These are phyloP conservation scores for Agrotis clavis DNA, from an alignment of 2,888 invertebrate species.

Conservation along the genomic window DNA sequence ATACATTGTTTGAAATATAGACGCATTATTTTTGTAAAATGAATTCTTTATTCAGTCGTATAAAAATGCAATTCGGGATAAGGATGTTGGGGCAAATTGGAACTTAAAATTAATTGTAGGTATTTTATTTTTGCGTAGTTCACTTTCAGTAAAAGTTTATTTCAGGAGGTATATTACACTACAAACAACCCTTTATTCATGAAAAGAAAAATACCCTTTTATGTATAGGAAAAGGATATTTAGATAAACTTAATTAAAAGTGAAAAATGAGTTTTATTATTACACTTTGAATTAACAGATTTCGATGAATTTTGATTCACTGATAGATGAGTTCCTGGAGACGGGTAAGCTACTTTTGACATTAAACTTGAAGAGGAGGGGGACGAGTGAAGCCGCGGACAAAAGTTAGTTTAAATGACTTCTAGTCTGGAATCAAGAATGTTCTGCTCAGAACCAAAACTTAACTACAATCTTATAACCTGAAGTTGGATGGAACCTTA, in stretches of 20 bases:
- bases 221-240: too few species aligned
- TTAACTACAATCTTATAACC: neutral
- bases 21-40: constrained; percentile 55
- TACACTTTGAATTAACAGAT: too few species aligned
- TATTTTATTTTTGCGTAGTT: constrained; percentile 6
- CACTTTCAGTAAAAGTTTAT: neutral
- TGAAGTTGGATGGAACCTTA: neutral
- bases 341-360: too few species aligned
- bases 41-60: constrained; percentile 47
- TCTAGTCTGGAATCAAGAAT: neutral
- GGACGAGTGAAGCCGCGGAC: too few species aligned
- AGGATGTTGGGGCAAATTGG: constrained; percentile 16
- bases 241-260: too few species aligned
- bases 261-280: too few species aligned
- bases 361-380: too few species aligned
- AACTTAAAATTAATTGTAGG: constrained; percentile 8
- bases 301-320: too few species aligned
- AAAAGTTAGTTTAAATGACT: too few species aligned
- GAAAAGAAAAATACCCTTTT: too few species aligned
- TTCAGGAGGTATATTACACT: neutral
- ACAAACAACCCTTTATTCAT: neutral
- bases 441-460: neutral
- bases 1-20: constrained; percentile 63
- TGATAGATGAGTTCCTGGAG: too few species aligned
- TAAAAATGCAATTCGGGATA: constrained; percentile 41